Evolutionary conservation across 2,888 invertebrate species (phyloP).

Genomic region (Nomada lathburiana): DNA sequence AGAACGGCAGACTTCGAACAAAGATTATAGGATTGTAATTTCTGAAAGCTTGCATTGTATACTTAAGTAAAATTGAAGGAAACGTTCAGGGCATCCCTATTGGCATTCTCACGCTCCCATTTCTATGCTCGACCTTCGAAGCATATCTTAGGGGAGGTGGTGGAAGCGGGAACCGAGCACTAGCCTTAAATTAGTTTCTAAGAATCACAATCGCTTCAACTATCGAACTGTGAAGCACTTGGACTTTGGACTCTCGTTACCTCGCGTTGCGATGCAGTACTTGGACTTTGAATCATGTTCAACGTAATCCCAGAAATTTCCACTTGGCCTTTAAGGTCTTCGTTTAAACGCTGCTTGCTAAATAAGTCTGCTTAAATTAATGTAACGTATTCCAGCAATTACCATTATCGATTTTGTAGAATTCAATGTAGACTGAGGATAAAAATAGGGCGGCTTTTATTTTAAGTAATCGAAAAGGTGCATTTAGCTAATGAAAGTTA

Average conservation of each 20-base stretch:
- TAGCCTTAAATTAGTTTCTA: conserved; percentile 23
- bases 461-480: too few species aligned
- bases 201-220: conserved; percentile 14
- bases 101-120: not conserved
- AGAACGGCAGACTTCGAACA: not conserved
- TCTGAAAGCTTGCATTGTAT: conserved; percentile 2
- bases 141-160: not conserved
- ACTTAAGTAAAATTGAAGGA: conserved; percentile 10
- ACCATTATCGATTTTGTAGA: too few species aligned
- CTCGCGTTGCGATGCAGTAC: not conserved
- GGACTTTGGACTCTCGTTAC: not conserved
- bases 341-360: too few species aligned
- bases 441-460: too few species aligned
- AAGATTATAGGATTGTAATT: conserved; percentile 18
- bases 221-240: not conserved
- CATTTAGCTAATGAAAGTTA: too few species aligned
- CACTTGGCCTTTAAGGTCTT: not conserved
- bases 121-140: conserved; percentile 1
- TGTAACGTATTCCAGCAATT: too few species aligned
- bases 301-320: not conserved
- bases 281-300: not conserved
- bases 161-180: not conserved
- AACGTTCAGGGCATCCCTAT: conserved; percentile 9
- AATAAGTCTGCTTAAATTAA: too few species aligned
- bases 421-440: too few species aligned